A percentile compares a stretch with the other conserved stretches of the same genome.
phyloP scores from a whole-genome alignment of 2,888 invertebrate species.

The Dascillus cervinus region DNA sequence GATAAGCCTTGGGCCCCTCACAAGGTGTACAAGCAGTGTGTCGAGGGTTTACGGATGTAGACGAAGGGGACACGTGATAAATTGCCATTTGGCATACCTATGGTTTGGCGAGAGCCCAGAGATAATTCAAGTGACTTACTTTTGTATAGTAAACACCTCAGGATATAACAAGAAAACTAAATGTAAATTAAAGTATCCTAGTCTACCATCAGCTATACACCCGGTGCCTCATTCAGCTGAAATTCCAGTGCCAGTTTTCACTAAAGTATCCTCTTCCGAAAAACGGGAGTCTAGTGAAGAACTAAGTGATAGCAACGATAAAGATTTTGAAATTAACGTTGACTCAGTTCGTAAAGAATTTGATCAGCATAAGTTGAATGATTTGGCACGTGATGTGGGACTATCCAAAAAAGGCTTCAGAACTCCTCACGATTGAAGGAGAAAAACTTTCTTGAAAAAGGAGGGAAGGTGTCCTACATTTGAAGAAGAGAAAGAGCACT shows the following conservation, averaged over 20 bases:
- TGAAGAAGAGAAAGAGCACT: conserved; percentile 6
- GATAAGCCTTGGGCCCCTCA: neutral
- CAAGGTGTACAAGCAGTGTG: conserved; percentile 9
- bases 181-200: conserved; percentile 1
- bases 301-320: too few relatives aligned
- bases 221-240: too few relatives aligned
- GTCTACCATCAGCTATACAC: conserved; percentile 4
- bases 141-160: neutral
- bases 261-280: neutral
- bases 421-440: conserved; percentile 13
- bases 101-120: neutral
- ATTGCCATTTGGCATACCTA: neutral
- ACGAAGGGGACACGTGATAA: neutral
- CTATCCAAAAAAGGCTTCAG: conserved; percentile 14
- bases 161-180: conserved; percentile 2
- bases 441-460: conserved; percentile 13
- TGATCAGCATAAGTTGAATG: conserved; percentile 9
- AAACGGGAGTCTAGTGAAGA: too few relatives aligned
- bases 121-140: neutral
- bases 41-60: conserved; percentile 5
- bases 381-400: conserved; percentile 16
- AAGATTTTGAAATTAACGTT: conserved; percentile 5
- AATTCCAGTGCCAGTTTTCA: neutral
- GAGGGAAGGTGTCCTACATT: conserved; percentile 6
- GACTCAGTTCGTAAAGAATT: conserved; percentile 4